Evolutionary conservation across 2,888 invertebrate genomes (phyloP), one percentile per base, ranked within the genome.

Genomic region (Agrypnus murinus): DNA sequence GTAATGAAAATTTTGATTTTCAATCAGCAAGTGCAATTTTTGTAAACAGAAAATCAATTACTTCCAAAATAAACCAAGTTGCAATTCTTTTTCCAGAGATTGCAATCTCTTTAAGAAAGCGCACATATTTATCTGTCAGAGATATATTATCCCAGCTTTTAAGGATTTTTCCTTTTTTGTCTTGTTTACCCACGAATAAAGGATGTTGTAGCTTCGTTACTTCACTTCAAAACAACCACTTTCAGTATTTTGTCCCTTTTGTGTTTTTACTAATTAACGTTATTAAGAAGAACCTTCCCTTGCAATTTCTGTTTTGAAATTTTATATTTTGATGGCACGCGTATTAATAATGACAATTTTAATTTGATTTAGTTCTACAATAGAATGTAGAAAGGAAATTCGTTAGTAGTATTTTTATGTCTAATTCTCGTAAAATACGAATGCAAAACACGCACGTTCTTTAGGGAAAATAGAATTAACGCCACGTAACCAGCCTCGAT

Each of bases 81-180:
- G 58, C 19, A 59, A 31, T 9, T 15, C 59, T 5, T 25, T 25
- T 25, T 25, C 25, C 25, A 3, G 2, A n/a, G 43, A 45, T 25
- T 45, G 59, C 59, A 59, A 17, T 34, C 43, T 36, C 57, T 60
- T 40, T 58, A n/a, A 8, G 45, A 45, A 45, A 43, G 59, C 32
- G 59, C 43, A 45, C 43, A 19, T 17, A 45, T 60, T 57, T 57
- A 38, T 57, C 57, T 38, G 55, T 6, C 10, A 10, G 15, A 45
- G 15, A 45, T 60, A 12, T 15, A 60, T 45, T 43, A 36, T 8
- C 34, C 31, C 14, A 7, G 53, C 53, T 31, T 10, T 31, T 12
- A n/a, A 34, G 31, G 10, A 8, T 31, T 53, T 34, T 8, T 46
- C 46, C 14, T 19, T 55, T 55, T 36, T 14, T 17, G 36, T 34